A percentile compares a stretch with the other conserved stretches of the same genome.
These are phyloP conservation scores for Bradypodion pumilum DNA, from an alignment of 2,797 vertebrate species.

Conservation along the genomic window DNA sequence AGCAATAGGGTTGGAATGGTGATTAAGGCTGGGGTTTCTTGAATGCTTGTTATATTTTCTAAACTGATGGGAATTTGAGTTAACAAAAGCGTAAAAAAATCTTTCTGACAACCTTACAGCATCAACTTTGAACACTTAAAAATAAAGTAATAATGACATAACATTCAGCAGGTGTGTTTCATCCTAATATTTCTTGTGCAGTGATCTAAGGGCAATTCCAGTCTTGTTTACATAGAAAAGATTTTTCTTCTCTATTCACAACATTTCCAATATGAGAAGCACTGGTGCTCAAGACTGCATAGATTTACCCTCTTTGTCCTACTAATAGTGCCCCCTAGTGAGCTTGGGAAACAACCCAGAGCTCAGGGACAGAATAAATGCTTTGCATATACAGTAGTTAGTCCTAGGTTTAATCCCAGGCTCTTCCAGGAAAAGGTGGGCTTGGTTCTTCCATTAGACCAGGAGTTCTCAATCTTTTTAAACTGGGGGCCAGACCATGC, in stretches of 20 bases:
- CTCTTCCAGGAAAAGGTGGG: too few relatives aligned
- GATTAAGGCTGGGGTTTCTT: too few relatives aligned
- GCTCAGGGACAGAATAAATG: not conserved
- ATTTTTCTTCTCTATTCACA: constrained; percentile 32
- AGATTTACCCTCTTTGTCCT: not conserved
- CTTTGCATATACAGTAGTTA: not conserved
- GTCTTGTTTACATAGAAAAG: constrained; percentile 39
- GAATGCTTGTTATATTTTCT: too few relatives aligned
- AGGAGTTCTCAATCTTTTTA: too few relatives aligned
- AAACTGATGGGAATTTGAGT: too few relatives aligned
- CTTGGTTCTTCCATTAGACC: too few relatives aligned
- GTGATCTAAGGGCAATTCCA: constrained; percentile 24
- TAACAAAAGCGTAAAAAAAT: not conserved
- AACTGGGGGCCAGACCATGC: too few relatives aligned
- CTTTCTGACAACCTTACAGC: not conserved
- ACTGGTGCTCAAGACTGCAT: not conserved
- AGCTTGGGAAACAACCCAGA: not conserved
- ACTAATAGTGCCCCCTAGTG: not conserved
- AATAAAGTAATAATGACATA: too few relatives aligned
- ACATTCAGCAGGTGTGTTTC: not conserved
- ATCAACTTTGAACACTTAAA: not conserved
- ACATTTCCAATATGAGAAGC: not conserved
- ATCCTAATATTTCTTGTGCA: not conserved
- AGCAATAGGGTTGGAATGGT: too few relatives aligned
- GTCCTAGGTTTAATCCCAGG: not conserved